These are phyloP conservation scores for Beroe forskalii DNA, from an alignment of 37 sponge, comb jelly and placozoan species.

Conservation along the genomic window DNA sequence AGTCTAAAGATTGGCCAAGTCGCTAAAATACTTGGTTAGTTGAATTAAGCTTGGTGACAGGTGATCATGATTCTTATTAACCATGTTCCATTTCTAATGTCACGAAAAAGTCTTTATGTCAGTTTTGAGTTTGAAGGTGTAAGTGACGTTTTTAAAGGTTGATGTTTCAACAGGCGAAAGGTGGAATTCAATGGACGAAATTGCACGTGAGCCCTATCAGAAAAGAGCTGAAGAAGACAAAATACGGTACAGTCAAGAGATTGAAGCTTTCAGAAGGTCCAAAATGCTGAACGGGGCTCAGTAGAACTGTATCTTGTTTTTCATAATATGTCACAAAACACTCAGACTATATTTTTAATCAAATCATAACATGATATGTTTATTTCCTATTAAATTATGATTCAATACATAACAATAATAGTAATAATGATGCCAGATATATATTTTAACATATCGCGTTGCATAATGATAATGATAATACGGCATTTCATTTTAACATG, in stretches of 20 bases:
- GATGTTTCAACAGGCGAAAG: background rate
- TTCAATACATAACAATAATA: background rate
- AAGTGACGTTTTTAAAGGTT: background rate
- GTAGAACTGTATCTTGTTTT: background rate
- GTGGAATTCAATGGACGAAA: background rate
- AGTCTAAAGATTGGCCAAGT: conserved; percentile 11
- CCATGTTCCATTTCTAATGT: no score
- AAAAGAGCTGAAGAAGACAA: conserved; percentile 56
- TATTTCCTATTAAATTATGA: conserved; percentile 52
- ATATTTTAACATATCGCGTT: background rate
- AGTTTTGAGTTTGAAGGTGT: background rate
- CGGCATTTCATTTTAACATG: no score
- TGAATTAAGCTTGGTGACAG: background rate
- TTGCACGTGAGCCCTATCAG: conserved; percentile 14
- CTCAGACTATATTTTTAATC: conserved; percentile 27
- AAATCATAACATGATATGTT: conserved; percentile 52
- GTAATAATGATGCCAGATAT: background rate
- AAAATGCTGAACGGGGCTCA: conserved; percentile 16
- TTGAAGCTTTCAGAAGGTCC: conserved; percentile 29
- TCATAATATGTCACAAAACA: background rate
- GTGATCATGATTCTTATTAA: no score
- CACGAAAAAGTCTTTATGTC: no score
- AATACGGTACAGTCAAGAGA: background rate
- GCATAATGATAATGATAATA: no score
- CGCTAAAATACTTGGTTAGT: conserved; percentile 35